A percentile compares a stretch with the other conserved stretches of the same genome.
These are phyloP conservation scores for Apostichopus japonicus DNA, from an alignment of 35 echinoderm and acorn worm species.

Conservation along the genomic window DNA sequence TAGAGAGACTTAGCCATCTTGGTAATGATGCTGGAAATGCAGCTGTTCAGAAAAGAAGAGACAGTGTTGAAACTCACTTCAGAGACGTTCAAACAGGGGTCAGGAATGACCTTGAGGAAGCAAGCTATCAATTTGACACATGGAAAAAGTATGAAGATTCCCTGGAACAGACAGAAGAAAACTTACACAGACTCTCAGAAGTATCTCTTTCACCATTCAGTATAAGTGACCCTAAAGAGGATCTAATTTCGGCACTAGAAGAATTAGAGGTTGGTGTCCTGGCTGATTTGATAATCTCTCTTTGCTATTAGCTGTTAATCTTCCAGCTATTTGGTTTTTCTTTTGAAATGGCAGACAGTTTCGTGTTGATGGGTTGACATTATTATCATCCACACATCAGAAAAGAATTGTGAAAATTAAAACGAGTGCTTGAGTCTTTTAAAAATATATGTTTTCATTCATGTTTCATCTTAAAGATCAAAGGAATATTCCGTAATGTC, in stretches of 20 bases:
- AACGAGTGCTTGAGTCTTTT: too few relatives aligned
- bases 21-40: slow-evolving; percentile 66
- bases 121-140: neutral
- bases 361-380: too few relatives aligned
- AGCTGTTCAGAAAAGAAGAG: slow-evolving; percentile 55
- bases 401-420: too few relatives aligned
- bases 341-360: too few relatives aligned
- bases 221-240: slow-evolving; percentile 9
- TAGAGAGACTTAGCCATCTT: slow-evolving; percentile 43
- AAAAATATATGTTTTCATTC: too few relatives aligned
- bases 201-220: neutral
- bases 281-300: too few relatives aligned
- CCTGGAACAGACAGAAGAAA: slow-evolving; percentile 56
- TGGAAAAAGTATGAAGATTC: slow-evolving; percentile 72
- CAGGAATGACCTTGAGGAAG: slow-evolving; percentile 21
- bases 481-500: too few relatives aligned
- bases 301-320: too few relatives aligned
- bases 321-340: too few relatives aligned
- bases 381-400: too few relatives aligned
- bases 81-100: slow-evolving; percentile 26
- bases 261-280: neutral
- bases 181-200: neutral
- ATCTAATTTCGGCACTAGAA: neutral
- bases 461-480: too few relatives aligned
- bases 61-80: slow-evolving; percentile 46